phyloP scores from a whole-genome alignment of 2,888 invertebrate genomes.

The Malachius bipustulatus region DNA sequence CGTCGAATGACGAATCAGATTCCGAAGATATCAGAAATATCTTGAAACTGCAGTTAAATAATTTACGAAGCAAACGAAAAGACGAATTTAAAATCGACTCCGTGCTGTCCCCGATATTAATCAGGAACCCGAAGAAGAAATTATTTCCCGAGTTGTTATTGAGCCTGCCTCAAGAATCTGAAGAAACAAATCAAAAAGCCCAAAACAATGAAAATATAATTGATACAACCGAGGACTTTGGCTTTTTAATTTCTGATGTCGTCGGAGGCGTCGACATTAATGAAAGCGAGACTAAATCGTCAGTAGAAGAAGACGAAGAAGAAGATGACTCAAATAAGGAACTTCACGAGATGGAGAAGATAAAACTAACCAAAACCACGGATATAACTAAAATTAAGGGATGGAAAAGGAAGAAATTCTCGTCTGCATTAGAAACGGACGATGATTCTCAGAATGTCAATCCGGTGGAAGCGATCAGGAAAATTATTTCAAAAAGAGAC shows the following conservation, averaged over 20 bases:
- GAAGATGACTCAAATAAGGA: constrained; percentile 35
- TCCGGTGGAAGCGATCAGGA: constrained; percentile 18
- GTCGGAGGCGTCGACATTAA: constrained; percentile 21
- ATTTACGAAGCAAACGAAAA: constrained; percentile 23
- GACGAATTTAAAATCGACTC: constrained; percentile 2
- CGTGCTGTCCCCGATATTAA: neutral
- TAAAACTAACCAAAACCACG: constrained; percentile 30
- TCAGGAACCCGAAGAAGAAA: constrained; percentile 1
- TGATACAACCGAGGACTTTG: constrained; percentile 18
- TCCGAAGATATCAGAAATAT: constrained; percentile 24
- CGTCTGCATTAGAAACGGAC: constrained; percentile 1
- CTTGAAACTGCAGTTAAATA: constrained; percentile 24
- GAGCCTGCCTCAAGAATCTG: neutral
- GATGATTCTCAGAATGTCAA: constrained; percentile 6
- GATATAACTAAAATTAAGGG: constrained; percentile 36
- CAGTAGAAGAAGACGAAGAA: constrained; percentile 35
- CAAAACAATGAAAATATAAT: constrained; percentile 11
- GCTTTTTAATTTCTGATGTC: constrained; percentile 22
- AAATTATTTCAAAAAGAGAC: constrained; percentile 21
- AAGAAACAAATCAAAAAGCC: neutral
- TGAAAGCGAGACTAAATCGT: constrained; percentile 25
- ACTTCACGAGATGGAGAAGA: constrained; percentile 13
- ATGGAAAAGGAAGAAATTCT: constrained; percentile 27
- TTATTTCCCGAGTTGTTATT: neutral
- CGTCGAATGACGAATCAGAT: too few species aligned